Percentiles rank a stretch among this genome's conserved stretches.
Conservation (phyloP, 2,797 vertebrate species). For the Rhabdophis nuchalis region DNA sequence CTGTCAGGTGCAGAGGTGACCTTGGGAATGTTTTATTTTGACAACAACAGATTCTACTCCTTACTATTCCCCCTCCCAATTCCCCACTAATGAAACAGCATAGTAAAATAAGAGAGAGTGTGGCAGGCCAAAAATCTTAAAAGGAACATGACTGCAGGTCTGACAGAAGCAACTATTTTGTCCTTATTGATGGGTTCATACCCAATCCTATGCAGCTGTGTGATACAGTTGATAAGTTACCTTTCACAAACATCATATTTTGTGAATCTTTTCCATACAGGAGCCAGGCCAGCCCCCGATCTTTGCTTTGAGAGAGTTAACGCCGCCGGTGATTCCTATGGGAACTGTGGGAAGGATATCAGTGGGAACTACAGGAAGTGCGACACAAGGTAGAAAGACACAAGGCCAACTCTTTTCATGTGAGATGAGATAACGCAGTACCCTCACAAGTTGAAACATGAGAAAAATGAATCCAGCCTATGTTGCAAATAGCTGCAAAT, state of each 20-base stretch:
- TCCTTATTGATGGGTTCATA: not conserved
- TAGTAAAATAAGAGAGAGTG: too few relatives aligned
- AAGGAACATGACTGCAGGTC: too few relatives aligned
- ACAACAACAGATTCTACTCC: too few relatives aligned
- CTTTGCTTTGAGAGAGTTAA: conserved; percentile 90
- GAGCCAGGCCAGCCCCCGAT: conserved; percentile 82
- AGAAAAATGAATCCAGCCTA: not conserved
- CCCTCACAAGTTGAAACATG: not conserved
- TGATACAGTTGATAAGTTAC: not conserved
- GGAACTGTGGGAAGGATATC: conserved; percentile 93
- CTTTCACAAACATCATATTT: not conserved
- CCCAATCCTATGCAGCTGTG: not conserved
- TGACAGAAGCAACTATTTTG: not conserved
- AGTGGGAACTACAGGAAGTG: conserved; percentile 86
- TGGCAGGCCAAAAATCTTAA: too few relatives aligned
- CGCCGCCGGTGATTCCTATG: conserved; percentile 86
- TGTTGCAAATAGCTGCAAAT: not conserved
- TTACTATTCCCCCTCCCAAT: too few relatives aligned
- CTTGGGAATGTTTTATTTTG: too few relatives aligned
- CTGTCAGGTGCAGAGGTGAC: too few relatives aligned
- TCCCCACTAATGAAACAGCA: too few relatives aligned
- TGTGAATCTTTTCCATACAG: conserved; percentile 62
- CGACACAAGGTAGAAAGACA: conserved; percentile 73
- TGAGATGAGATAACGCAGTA: not conserved
- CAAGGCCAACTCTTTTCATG: not conserved